A percentile compares a stretch with the other conserved stretches of the same genome.
Evolutionary conservation across 2,888 invertebrate genomes (phyloP).

Genomic region (Poecilus cupreus): DNA sequence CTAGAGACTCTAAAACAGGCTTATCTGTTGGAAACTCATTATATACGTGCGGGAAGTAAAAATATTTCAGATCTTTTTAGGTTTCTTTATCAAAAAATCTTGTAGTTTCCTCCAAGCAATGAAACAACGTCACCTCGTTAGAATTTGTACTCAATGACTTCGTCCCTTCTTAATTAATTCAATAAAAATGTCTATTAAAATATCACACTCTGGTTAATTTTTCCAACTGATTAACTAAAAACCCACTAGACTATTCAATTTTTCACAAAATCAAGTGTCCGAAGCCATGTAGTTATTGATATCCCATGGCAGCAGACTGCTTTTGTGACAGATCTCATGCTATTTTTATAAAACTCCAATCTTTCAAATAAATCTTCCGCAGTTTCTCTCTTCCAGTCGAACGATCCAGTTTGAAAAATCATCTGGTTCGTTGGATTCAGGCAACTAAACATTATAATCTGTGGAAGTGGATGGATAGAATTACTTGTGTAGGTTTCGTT

Average conservation of each 20-base stretch:
- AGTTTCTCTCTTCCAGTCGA: background rate
- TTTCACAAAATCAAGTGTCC: slow-evolving; percentile 46
- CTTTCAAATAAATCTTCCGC: background rate
- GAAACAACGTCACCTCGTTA: no score
- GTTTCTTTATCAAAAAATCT: no score
- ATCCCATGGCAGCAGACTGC: slow-evolving; percentile 4
- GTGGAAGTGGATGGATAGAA: slow-evolving; percentile 23
- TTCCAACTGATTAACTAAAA: slow-evolving; percentile 43
- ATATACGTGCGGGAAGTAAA: no score
- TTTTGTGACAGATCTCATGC: slow-evolving; percentile 42
- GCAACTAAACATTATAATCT: slow-evolving; percentile 49
- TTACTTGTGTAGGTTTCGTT: slow-evolving; percentile 1
- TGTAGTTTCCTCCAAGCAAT: no score
- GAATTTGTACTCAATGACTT: background rate
- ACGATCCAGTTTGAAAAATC: background rate
- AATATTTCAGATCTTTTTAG: no score
- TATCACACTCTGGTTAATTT: slow-evolving; percentile 31
- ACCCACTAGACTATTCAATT: slow-evolving; percentile 37
- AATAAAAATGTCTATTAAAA: slow-evolving; percentile 16
- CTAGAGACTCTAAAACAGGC: no score
- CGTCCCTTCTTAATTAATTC: background rate
- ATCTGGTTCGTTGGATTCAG: slow-evolving; percentile 19
- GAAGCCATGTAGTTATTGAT: slow-evolving; percentile 43
- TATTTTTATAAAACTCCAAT: slow-evolving; percentile 46
- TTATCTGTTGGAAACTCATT: no score